Evolutionary conservation across 2,888 invertebrate species (phyloP).

Genomic region (Nephrotoma guestfalica): DNA sequence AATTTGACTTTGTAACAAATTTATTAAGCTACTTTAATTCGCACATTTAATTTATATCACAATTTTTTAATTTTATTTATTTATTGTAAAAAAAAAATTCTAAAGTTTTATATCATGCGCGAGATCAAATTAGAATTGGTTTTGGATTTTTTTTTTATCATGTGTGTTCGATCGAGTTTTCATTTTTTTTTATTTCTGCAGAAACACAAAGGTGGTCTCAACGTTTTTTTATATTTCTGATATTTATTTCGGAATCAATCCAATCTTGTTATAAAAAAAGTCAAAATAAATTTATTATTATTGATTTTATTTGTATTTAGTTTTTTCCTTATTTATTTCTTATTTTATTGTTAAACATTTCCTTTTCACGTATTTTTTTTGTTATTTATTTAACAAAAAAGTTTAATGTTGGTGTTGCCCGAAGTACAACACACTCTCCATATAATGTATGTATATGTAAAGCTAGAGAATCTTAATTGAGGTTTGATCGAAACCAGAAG

Average conservation of each 20-base stretch:
- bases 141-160: not conserved
- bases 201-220: not conserved
- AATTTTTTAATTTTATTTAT: not conserved
- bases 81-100: not conserved
- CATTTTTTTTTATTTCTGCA: not conserved
- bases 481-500: not conserved
- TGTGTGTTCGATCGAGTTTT: not conserved
- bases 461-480: not conserved
- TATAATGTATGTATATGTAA: not conserved
- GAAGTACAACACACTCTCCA: not conserved
- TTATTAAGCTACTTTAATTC: not conserved
- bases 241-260: not conserved
- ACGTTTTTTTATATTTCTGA: not conserved
- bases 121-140: not conserved
- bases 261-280: not conserved
- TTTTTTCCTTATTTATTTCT: not conserved
- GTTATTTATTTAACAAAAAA: not conserved
- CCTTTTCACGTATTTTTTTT: not conserved
- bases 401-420: not conserved
- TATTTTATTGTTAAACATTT: not conserved
- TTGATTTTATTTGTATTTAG: not conserved
- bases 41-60: not conserved
- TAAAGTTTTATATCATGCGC: not conserved
- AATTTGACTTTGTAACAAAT: not conserved
- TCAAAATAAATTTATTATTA: not conserved